Evolutionary conservation across 2,797 vertebrate genomes (phyloP).

Genomic region (Aratinga solstitialis): DNA sequence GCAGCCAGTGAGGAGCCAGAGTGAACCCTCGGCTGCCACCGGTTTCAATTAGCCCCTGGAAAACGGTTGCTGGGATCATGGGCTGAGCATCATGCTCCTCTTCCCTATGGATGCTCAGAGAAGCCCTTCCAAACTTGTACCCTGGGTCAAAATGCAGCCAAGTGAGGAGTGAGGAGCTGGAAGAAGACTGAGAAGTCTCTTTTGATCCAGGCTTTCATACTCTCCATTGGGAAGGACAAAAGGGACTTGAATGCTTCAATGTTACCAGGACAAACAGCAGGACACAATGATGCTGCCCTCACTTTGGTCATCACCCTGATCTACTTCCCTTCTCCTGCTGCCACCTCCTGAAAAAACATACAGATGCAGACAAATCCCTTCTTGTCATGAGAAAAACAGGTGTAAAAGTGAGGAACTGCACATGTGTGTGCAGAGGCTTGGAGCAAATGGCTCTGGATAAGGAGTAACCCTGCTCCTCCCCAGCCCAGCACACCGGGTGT

Average conservation of each 20-base stretch:
- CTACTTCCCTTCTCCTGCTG: background rate
- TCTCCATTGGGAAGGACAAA: background rate
- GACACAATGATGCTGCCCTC: rapidly evolving
- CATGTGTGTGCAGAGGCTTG: background rate
- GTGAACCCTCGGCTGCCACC: rapidly evolving
- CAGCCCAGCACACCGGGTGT: background rate
- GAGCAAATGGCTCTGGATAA: slow-evolving; percentile 3
- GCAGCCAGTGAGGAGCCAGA: rapidly evolving
- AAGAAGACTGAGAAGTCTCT: background rate
- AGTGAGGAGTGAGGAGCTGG: background rate
- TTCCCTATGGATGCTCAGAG: background rate
- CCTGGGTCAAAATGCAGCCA: background rate
- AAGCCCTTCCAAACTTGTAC: background rate
- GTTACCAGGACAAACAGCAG: background rate
- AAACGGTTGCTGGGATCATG: rapidly evolving
- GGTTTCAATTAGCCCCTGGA: rapidly evolving
- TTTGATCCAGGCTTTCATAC: background rate
- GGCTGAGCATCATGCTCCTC: background rate
- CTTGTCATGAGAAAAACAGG: background rate
- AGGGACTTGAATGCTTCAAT: background rate
- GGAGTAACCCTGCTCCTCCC: background rate
- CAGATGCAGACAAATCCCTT: background rate
- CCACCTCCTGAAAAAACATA: background rate
- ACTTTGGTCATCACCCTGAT: background rate
- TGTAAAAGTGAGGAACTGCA: background rate